These are phyloP conservation scores for Clistopyga incitator DNA, from an alignment of 2,888 invertebrate species.

Conservation along the genomic window DNA sequence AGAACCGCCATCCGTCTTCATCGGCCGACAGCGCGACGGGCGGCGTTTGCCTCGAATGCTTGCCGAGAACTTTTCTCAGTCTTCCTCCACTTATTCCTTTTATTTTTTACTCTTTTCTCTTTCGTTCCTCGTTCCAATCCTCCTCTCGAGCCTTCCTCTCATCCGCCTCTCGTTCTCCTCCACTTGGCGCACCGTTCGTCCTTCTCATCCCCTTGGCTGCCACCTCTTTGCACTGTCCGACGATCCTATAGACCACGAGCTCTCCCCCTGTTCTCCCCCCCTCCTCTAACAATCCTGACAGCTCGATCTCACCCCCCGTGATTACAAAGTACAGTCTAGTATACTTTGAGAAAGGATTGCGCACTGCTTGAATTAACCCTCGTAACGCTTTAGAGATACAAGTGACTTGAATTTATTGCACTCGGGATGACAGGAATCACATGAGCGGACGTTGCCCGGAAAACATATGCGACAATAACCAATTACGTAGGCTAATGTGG, in stretches of 20 bases:
- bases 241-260: constrained; percentile 58
- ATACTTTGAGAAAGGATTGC: constrained; percentile 51
- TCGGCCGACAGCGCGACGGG: constrained; percentile 85
- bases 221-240: constrained; percentile 74
- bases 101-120: constrained; percentile 67
- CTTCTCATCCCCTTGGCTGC: constrained; percentile 74
- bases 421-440: neutral
- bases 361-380: constrained; percentile 44
- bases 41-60: constrained; percentile 84
- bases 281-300: constrained; percentile 65
- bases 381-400: neutral
- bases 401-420: neutral
- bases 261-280: constrained; percentile 39
- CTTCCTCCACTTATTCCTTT: constrained; percentile 76
- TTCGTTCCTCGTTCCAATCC: constrained; percentile 59
- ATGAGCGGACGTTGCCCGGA: neutral
- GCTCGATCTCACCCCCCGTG: constrained; percentile 58
- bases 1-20: constrained; percentile 84
- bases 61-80: constrained; percentile 83
- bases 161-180: constrained; percentile 72
- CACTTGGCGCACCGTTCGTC: constrained; percentile 64
- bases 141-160: constrained; percentile 64
- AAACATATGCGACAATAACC: neutral
- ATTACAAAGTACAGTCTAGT: constrained; percentile 51
- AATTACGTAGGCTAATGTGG: neutral